phyloP scores from a whole-genome alignment of 2,888 invertebrate species.

The Lepidonotus clava region DNA sequence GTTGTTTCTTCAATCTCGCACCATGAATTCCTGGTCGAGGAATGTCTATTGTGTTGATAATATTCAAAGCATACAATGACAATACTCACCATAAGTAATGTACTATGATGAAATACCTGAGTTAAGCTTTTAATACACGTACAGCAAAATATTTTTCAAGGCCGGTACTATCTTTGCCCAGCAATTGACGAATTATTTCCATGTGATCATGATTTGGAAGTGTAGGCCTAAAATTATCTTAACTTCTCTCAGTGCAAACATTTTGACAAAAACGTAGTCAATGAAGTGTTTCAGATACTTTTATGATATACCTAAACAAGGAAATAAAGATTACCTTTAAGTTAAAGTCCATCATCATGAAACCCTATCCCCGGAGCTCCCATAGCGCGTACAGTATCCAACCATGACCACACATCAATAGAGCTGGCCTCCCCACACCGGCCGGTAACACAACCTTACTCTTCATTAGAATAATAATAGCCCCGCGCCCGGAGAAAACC shows the following conservation, averaged over 20 bases:
- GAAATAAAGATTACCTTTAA: background rate
- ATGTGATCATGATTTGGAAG: too few species aligned
- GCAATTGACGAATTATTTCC: too few species aligned
- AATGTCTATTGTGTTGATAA: background rate
- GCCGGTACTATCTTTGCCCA: too few species aligned
- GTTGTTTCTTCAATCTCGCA: too few species aligned
- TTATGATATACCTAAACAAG: background rate
- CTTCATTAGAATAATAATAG: background rate
- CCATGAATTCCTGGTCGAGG: background rate
- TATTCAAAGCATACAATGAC: background rate
- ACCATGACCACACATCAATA: background rate
- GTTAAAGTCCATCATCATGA: constrained; percentile 23
- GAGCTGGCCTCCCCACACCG: background rate
- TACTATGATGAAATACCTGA: too few species aligned
- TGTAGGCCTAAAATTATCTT: too few species aligned
- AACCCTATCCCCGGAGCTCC: background rate
- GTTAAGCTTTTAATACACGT: too few species aligned
- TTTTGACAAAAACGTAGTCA: background rate
- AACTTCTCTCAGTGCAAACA: too few species aligned
- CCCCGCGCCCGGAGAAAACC: background rate
- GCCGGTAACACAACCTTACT: background rate
- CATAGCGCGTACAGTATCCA: background rate
- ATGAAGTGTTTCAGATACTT: background rate
- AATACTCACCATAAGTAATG: too few species aligned
- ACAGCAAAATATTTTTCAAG: too few species aligned